Evolutionary conservation across 1,140 invertebrate genomes (phyloP).

Genomic region (Dreissena rostriformis): DNA sequence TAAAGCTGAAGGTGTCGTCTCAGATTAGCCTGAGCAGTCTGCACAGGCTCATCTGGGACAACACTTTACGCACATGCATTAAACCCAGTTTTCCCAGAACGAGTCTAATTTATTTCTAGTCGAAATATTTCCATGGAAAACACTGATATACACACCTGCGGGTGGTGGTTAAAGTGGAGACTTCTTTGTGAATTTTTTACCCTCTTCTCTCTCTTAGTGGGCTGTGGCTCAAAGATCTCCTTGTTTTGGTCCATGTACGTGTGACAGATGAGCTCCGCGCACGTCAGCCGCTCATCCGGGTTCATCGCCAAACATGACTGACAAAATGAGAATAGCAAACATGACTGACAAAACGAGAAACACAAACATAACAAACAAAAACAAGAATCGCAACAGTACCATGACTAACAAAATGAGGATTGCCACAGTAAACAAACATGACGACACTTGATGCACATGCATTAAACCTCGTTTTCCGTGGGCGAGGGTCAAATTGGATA

Average conservation of each 20-base stretch:
- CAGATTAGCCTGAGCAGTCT: too few species aligned
- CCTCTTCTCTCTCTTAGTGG: conserved; percentile 43
- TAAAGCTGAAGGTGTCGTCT: too few species aligned
- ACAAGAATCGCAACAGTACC: too few species aligned
- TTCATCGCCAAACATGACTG: conserved; percentile 97
- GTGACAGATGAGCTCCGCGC: conserved; percentile 94
- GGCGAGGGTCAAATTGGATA: too few species aligned
- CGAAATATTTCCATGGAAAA: conserved; percentile 35
- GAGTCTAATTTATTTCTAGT: background rate
- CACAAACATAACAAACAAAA: too few species aligned
- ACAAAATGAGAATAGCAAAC: conserved; percentile 75
- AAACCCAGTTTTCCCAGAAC: too few species aligned
- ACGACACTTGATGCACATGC: too few species aligned
- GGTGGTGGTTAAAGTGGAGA: conserved; percentile 33
- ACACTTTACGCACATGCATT: too few species aligned
- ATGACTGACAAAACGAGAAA: conserved; percentile 86
- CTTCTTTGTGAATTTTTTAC: conserved; percentile 29
- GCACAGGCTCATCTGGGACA: too few species aligned
- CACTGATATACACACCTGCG: conserved; percentile 53
- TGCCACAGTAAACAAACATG: too few species aligned
- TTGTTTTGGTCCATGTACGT: conserved; percentile 87
- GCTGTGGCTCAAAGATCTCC: conserved; percentile 61
- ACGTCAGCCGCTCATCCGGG: conserved; percentile 93
- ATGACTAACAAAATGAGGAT: too few species aligned
- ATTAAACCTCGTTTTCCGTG: too few species aligned